Conservation (phyloP, 2,888 invertebrate species). For the Erpobdella octoculata region DNA sequence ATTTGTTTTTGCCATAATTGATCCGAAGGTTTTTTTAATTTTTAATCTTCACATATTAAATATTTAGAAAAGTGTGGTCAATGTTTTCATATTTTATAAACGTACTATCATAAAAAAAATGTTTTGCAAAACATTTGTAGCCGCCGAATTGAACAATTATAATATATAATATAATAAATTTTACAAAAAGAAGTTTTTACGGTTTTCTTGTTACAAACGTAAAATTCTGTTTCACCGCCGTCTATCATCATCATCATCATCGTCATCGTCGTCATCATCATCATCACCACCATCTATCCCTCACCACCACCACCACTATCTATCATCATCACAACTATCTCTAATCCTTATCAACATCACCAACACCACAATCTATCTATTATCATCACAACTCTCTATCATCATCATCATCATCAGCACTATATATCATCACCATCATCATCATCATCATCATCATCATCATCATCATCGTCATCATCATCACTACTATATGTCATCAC, state of each 20-base stretch:
- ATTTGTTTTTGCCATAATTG: too few species aligned
- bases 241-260: slow-evolving; percentile 6
- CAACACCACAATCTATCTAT: not conserved
- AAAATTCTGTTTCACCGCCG: too few species aligned
- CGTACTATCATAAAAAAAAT: too few species aligned
- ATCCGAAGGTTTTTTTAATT: too few species aligned
- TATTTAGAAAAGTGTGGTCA: too few species aligned
- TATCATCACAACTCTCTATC: not conserved
- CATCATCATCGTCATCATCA: slow-evolving; percentile 8
- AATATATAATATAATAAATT: too few species aligned
- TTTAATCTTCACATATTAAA: too few species aligned
- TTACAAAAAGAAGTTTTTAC: too few species aligned
- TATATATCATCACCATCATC: not conserved
- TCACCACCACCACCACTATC: not conserved
- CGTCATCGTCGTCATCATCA: not conserved
- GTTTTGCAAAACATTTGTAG: too few species aligned
- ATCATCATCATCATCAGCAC: not conserved
- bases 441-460: not conserved
- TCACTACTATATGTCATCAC: not conserved
- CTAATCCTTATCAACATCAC: not conserved
- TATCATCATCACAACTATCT: not conserved
- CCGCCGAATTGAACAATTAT: too few species aligned
- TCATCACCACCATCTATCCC: not conserved
- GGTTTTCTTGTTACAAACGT: too few species aligned
- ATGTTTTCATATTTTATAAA: too few species aligned